phyloP scores from a whole-genome alignment of 2,797 vertebrate species.

The Pangasius djambal region DNA sequence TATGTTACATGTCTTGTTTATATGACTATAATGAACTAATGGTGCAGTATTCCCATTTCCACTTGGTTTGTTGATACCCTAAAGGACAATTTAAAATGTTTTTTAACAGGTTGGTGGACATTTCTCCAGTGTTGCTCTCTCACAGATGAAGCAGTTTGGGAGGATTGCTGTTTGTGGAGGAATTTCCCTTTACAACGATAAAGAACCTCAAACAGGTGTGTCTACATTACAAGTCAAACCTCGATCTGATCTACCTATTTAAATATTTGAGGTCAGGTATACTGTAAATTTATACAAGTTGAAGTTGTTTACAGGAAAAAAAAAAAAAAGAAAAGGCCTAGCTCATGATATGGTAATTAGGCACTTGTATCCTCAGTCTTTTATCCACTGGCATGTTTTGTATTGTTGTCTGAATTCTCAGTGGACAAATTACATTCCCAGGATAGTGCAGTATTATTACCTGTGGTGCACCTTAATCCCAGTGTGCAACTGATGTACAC shows the following conservation, averaged over 20 bases:
- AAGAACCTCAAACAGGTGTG: constrained; percentile 70
- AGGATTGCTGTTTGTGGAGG: constrained; percentile 79
- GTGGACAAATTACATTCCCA: too few relatives aligned
- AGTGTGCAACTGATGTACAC: too few relatives aligned
- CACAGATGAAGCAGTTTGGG: constrained; percentile 79
- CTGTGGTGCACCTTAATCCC: too few relatives aligned
- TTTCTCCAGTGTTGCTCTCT: constrained; percentile 72
- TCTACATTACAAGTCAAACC: background rate
- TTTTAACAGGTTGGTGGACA: constrained; percentile 79
- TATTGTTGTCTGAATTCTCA: background rate
- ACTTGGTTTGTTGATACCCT: background rate
- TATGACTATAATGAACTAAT: background rate
- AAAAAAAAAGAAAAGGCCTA: background rate
- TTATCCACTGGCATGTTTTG: background rate
- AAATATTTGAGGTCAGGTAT: background rate
- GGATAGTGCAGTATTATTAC: too few relatives aligned
- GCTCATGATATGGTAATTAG: background rate
- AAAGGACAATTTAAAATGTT: background rate
- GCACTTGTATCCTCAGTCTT: background rate
- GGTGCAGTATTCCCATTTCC: background rate
- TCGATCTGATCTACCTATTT: too few relatives aligned
- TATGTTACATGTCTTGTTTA: background rate
- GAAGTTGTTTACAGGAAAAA: background rate
- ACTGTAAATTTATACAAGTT: background rate
- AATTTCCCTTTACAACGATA: constrained; percentile 75